Base-by-base conservation (phyloP, 2,888 invertebrate genomes). In the Hartigia nigra region DNA sequence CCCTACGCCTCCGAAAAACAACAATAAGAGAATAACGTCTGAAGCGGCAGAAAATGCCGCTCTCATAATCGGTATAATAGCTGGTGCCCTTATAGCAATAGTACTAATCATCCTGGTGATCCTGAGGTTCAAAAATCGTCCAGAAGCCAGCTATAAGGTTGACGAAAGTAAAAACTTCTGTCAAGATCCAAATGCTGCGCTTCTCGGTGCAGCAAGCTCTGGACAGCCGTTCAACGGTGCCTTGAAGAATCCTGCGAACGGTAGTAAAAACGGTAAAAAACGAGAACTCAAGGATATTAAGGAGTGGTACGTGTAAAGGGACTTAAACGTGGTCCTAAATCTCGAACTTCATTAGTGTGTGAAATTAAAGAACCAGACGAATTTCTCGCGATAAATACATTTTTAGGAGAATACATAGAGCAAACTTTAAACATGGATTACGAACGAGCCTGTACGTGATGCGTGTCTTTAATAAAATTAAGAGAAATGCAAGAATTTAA, bases 141-240 rank as follows among this genome's bases (percentile, higher is more conserved):
- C 97, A 77, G 97, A 98, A 90, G 95, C 96, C n/a, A 96, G 96
- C 78, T 98, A 98, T 91, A 98, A 98, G 92, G 96, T 98, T 81
- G 98, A 98, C 88, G 97, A 98, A 86, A 96, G 95, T 89, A 95
- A 94, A 81, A 95, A 94, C 80, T 95, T 95, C 91, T 95, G 95
- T 87, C 96, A 96, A 89, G 96, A 96, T 77, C 96, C 96, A 72
- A 96, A 95, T 88, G 96, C 96, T 0, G 96, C 96, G 5, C 92
- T 96, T 69, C 92, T 97, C 79, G 95, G 95, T 55, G 95, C 95
- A 77, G 90, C 92, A 4, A 92, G 90, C 83, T 92, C 85, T 79
- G 92, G 92, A 75, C 92, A 93, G 83, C 90, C 92, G 81, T 93
- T 92, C 86, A 88, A 91, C 83, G 90, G 90, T 37, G 85, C 90